Evolutionary conservation across 2,113 vertebrate genomes (phyloP).

Genomic region (Eonycteris spelaea): DNA sequence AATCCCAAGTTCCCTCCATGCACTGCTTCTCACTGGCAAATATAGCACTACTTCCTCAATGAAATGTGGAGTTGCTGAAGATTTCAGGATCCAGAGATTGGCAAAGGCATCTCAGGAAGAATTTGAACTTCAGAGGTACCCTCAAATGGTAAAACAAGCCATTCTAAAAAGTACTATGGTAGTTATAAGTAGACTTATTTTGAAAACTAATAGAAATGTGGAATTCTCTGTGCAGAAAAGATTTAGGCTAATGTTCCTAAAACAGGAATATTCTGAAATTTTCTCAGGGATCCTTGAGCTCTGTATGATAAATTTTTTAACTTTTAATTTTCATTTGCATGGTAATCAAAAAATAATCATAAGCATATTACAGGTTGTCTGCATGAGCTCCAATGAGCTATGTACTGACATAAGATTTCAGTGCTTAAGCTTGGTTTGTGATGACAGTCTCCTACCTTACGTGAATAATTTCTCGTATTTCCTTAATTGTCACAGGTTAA

Average conservation of each 20-base stretch:
- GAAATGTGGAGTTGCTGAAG: not conserved
- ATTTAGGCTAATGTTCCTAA: not conserved
- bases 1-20: not conserved
- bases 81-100: not conserved
- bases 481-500: not conserved
- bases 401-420: not conserved
- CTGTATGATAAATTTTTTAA: not conserved
- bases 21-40: not conserved
- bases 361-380: not conserved
- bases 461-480: not conserved
- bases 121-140: not conserved
- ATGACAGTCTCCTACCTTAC: not conserved
- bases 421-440: not conserved
- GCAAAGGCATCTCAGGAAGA: not conserved
- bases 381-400: not conserved
- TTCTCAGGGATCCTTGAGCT: not conserved
- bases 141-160: not conserved
- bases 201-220: not conserved
- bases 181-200: not conserved
- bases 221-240: not conserved
- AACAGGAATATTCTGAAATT: conserved; percentile 6
- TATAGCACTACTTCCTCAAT: not conserved
- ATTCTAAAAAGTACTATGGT: not conserved
- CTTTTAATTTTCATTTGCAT: not conserved
- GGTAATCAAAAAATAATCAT: not conserved